These are phyloP conservation scores for Nomada ferruginata DNA, from an alignment of 2,888 invertebrate species.

Conservation along the genomic window DNA sequence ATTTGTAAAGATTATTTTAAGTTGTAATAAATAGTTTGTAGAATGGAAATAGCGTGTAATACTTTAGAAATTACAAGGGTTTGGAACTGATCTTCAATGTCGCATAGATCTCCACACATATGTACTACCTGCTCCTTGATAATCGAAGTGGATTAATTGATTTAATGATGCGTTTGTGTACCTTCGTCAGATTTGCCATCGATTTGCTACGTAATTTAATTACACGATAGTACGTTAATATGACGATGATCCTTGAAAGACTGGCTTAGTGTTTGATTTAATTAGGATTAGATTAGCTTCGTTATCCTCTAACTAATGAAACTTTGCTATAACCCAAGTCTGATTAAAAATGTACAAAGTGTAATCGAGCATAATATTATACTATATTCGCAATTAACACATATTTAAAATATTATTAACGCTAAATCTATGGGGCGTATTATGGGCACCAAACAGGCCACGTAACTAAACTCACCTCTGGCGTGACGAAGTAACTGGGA, in stretches of 20 bases:
- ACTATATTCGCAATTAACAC: too few species aligned
- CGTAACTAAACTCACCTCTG: constrained; percentile 89
- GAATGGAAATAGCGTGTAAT: too few species aligned
- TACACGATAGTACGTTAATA: not conserved
- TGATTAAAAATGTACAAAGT: too few species aligned
- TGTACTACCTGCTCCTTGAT: not conserved
- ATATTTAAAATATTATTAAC: too few species aligned
- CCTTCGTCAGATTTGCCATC: not conserved
- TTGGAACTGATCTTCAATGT: too few species aligned
- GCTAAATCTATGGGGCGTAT: too few species aligned
- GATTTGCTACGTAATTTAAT: constrained; percentile 2
- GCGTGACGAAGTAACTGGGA: constrained; percentile 98
- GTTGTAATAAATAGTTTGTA: too few species aligned
- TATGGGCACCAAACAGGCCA: too few species aligned
- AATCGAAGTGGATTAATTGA: not conserved
- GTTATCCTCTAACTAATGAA: constrained; percentile 1
- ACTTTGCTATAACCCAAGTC: not conserved
- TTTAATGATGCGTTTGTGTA: not conserved
- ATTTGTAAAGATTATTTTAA: too few species aligned
- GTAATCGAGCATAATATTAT: too few species aligned
- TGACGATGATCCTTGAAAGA: constrained; percentile 19
- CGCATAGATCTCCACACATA: too few species aligned
- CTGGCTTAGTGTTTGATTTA: constrained; percentile 8
- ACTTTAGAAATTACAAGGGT: too few species aligned
- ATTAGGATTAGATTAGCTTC: constrained; percentile 13